Conservation (phyloP, 1,140 invertebrate species). For the Batillaria attramentaria region DNA sequence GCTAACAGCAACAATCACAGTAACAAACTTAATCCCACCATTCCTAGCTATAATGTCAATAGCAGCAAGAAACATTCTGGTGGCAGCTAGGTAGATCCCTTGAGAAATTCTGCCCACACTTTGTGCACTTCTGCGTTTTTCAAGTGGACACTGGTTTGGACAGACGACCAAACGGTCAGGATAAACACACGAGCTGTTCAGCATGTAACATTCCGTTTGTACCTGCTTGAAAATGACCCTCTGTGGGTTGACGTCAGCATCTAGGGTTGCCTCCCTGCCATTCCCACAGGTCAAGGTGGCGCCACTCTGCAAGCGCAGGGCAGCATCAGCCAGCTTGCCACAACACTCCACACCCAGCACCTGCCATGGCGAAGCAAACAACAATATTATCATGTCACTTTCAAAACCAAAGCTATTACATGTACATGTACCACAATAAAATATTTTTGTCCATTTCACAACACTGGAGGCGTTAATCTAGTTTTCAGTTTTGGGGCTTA, state of each 20-base stretch:
- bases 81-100: too few relatives aligned
- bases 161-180: too few relatives aligned
- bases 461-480: neutral
- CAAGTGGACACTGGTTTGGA: too few relatives aligned
- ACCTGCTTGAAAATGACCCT: constrained; percentile 68
- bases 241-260: constrained; percentile 37
- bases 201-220: too few relatives aligned
- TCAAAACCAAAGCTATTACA: neutral
- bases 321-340: constrained; percentile 60
- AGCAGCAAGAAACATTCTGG: neutral
- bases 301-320: constrained; percentile 53
- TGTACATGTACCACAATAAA: neutral
- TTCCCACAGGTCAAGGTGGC: constrained; percentile 41
- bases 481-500: neutral
- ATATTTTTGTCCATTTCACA: neutral
- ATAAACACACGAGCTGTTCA: too few relatives aligned
- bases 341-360: constrained; percentile 62
- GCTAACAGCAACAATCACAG: neutral
- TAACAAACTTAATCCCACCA: neutral
- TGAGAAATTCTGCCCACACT: too few relatives aligned
- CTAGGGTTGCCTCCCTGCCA: constrained; percentile 36
- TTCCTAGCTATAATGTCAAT: neutral
- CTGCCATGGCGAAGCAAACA: constrained; percentile 40
- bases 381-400: neutral
- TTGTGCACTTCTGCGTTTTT: too few relatives aligned